These are phyloP conservation scores for Paramisgurnus dabryanus DNA, from an alignment of 2,113 vertebrate genomes.

Conservation along the genomic window DNA sequence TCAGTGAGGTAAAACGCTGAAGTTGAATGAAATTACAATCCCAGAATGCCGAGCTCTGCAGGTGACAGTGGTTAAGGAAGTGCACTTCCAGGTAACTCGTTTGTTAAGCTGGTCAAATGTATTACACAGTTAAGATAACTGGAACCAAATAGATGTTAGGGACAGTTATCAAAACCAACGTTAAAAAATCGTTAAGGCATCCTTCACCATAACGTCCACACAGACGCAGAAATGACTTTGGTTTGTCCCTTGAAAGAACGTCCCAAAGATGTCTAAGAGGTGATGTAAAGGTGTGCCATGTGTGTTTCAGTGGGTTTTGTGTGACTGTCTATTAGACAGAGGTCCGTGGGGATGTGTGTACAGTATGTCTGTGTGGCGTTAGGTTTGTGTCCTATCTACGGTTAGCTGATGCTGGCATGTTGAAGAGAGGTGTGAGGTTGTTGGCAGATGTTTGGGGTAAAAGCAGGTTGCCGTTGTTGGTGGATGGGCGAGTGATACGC, in stretches of 20 bases:
- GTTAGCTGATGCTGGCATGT: conserved; percentile 68
- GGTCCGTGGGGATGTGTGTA: conserved; percentile 22
- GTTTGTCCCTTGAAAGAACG: conserved; percentile 59
- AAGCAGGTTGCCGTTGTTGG: conserved; percentile 89
- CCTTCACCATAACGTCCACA: conserved; percentile 59
- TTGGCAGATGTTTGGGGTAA: conserved; percentile 73
- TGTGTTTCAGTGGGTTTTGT: not conserved
- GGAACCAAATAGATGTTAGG: conserved; percentile 46
- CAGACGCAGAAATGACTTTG: conserved; percentile 63
- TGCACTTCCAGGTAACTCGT: not conserved
- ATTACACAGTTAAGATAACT: not conserved
- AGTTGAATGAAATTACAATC: not conserved
- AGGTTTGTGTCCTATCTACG: conserved; percentile 69
- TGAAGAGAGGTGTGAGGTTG: conserved; percentile 80
- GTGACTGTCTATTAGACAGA: conserved; percentile 4
- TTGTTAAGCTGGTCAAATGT: not conserved
- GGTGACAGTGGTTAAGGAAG: not conserved
- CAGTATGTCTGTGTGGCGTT: too few species aligned
- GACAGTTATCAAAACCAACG: conserved; percentile 41
- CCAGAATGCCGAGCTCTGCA: conserved; percentile 4
- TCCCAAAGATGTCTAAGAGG: conserved; percentile 40
- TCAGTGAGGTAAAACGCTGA: not conserved
- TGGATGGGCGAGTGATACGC: conserved; percentile 87
- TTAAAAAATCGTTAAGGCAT: conserved; percentile 69
- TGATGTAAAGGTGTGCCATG: conserved; percentile 43